Conservation (phyloP, 2,888 invertebrate genomes). For the Mesoligia furuncula region DNA sequence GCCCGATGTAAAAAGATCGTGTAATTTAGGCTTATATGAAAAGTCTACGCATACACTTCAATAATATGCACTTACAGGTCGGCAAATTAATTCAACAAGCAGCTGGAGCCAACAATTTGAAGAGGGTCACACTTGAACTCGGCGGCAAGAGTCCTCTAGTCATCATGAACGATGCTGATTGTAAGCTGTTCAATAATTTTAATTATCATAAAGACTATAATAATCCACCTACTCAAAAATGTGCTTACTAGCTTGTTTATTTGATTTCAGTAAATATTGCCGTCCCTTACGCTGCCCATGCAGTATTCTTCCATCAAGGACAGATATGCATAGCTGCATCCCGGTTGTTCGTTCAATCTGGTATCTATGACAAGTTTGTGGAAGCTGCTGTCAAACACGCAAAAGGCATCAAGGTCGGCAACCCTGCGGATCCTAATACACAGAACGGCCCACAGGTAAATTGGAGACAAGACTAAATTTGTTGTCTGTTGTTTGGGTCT, state of each 20-base stretch:
- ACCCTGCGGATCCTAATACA: constrained; percentile 91
- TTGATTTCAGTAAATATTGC: constrained; percentile 61
- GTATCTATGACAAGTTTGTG: constrained; percentile 95
- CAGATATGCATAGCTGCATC: constrained; percentile 71
- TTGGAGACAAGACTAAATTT: not conserved
- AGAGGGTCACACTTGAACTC: constrained; percentile 95
- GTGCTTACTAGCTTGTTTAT: not conserved
- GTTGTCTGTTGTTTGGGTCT: not conserved
- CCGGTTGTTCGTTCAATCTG: constrained; percentile 70
- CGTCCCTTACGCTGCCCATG: constrained; percentile 65
- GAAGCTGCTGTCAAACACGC: constrained; percentile 92
- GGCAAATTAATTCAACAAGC: constrained; percentile 92
- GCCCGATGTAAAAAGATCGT: not conserved
- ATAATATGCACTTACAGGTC: constrained; percentile 73
- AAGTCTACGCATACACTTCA: not conserved
- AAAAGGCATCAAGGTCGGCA: constrained; percentile 92
- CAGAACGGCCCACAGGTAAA: constrained; percentile 93
- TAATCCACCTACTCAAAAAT: not conserved
- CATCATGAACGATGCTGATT: constrained; percentile 94
- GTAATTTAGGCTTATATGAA: not conserved
- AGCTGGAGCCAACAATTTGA: constrained; percentile 94
- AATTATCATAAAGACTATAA: not conserved
- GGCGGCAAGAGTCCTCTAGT: constrained; percentile 97
- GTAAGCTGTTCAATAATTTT: constrained; percentile 86
- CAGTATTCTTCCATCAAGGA: constrained; percentile 69